A percentile compares a stretch with the other conserved stretches of the same genome.
Conservation (phyloP, 2,113 vertebrate species). For the Theristicus caerulescens region DNA sequence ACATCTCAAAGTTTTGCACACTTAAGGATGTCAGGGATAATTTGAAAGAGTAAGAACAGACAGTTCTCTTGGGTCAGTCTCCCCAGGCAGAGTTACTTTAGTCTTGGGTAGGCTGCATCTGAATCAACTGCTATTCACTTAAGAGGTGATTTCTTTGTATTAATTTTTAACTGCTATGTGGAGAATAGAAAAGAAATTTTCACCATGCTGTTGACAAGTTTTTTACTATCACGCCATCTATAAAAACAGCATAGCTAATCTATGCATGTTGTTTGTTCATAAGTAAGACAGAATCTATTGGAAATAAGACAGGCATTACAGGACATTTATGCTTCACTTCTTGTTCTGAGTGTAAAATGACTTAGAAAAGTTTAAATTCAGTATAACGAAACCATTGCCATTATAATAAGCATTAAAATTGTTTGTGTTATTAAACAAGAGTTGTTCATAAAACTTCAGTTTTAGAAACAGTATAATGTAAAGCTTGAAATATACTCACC, state of each 20-base stretch:
- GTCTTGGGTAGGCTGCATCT: neutral
- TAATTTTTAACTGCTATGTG: neutral
- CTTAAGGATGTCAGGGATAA: neutral
- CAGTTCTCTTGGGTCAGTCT: neutral
- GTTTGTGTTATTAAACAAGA: neutral
- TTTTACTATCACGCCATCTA: neutral
- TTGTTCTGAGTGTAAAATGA: neutral
- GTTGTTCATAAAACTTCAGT: neutral
- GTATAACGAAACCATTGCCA: neutral
- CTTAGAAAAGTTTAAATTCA: neutral
- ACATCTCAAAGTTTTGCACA: neutral
- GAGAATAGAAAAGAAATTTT: neutral
- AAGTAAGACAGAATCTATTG: neutral
- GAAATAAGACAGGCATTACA: neutral
- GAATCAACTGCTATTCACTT: neutral
- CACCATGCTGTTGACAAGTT: neutral
- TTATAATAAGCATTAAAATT: neutral
- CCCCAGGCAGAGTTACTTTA: neutral
- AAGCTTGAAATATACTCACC: constrained; percentile 78
- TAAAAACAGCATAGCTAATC: neutral
- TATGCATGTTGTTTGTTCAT: neutral
- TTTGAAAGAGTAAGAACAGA: neutral
- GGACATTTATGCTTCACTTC: neutral
- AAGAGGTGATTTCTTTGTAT: neutral
- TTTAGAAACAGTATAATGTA: neutral